Evolutionary conservation across 2,113 vertebrate species (phyloP), one percentile per base, ranked within the genome.

Genomic region (Chitala chitala): DNA sequence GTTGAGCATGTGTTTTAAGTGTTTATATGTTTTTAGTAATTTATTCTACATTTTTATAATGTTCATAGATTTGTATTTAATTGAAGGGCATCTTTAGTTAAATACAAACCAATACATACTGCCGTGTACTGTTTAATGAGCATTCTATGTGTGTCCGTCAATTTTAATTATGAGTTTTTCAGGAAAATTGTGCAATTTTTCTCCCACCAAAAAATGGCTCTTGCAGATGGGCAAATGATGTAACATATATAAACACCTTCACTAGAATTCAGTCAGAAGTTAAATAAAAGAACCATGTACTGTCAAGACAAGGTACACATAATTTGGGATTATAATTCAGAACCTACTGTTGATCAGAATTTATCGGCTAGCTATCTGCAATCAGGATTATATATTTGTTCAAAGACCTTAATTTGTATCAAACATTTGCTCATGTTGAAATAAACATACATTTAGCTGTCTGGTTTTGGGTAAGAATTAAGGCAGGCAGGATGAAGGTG

Each of bases 121-220:
- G 12, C 26, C 74, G 59, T 79, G n/a, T 81, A 75, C 15, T 36
- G 58, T 77, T 66, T 81, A 79, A 83, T 29, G 75, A 80, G 76
- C 70, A 72, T 63, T 80, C 72, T 54, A 53, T 77, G 38, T 65
- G 71, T 78, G 77, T 78, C 31, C 77, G 75, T 78, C 73, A 69
- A 79, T 83, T 85, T 81, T 77, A 83, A 83, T 85, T 80, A 81
- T 74, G 5, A 50, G 33, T 73, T 71, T 77, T 75, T 66, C 59
- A 74, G 65, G 79, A 51, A 74, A 53, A 58, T 58, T 70, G 22
- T 66, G 61, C 71, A 79, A 78, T 51, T 76, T 72, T 48, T 75
- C 29, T 58, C 69, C 74, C 74, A 17, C 48, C 75, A 50, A 5
- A 73, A 59, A 26, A 36, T 36, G 20, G 46, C 65, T 33, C 64